Evolutionary conservation across 2,888 invertebrate genomes (phyloP), one percentile per base, ranked within the genome.

Genomic region (Drosophila fungiperda): DNA sequence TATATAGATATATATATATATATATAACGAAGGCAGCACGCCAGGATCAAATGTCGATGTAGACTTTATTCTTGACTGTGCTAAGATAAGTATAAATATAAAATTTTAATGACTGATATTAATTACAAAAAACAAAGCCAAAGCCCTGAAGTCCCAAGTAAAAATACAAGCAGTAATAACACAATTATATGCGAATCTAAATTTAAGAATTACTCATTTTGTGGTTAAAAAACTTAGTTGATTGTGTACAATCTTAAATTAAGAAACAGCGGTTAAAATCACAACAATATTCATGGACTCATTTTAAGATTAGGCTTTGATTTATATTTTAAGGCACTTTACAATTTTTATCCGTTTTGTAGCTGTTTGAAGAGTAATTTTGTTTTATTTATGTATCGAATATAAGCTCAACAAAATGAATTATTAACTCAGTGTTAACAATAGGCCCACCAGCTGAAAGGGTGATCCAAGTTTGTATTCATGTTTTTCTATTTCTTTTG

Each of bases 11-110:
- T 6, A 15, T 35, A 9, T 35, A 15, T 53, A 12, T 12, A 3
- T 0, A 54, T 68, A 68, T 61, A 35, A 17, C 29, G 40, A 11
- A 66, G 66, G 45, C 65, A 45, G 29, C 78, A 76, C 76, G 8
- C 0, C 26, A 9, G 49, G 26, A 49, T 26, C 23, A 9, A 49
- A 26, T 49, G 2, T 17, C 26, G 9, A 26, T 29, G 17, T 17
- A 49, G 5, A 11, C 49, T 17, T 17, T 49, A 6, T 26, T 49
- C 26, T 8, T 23, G 45, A 15, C 45, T 15, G 15, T 23, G 45
- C 15, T 15, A 8, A 23, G 45, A 45, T 15, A 15, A 20, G 15
- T 20, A 45, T 45, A 15, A 45, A 15, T 20, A 45, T 23, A 15
- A 45, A 15, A 15, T 20, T 23, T 15, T 15, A 2, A 1, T 8